Percentiles rank a stretch among this genome's conserved stretches.
Conservation (phyloP, 2,113 vertebrate species). For the Corynorhinus townsendii region DNA sequence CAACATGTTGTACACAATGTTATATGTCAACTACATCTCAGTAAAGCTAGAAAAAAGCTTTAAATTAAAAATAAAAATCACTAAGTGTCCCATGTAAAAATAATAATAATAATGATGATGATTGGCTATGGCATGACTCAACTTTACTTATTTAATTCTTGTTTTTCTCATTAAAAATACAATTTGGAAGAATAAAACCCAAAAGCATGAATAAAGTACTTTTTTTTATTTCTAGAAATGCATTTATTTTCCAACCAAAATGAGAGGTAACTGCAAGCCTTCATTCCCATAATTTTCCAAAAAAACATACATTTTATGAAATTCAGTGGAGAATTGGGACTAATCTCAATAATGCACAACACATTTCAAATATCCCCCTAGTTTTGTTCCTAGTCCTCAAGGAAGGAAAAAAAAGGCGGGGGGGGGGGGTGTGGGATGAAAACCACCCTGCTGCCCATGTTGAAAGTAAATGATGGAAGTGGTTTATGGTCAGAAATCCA, state of each 20-base stretch:
- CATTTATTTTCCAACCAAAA: neutral
- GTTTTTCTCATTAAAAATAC: neutral
- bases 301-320: neutral
- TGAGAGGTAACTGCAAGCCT: fast-evolving
- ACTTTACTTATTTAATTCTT: neutral
- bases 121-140: neutral
- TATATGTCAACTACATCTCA: neutral
- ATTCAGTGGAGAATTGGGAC: neutral
- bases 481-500: neutral
- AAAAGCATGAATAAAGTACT: neutral
- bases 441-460: neutral
- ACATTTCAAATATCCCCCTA: neutral
- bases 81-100: neutral
- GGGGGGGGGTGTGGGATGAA: neutral
- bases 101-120: neutral
- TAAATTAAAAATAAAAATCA: neutral
- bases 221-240: neutral
- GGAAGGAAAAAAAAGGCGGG: neutral
- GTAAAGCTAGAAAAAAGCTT: neutral
- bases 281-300: neutral
- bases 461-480: neutral
- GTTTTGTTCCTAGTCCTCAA: neutral
- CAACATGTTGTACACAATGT: neutral
- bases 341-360: neutral
- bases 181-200: neutral